Evolutionary conservation across 2,113 vertebrate genomes (phyloP), one percentile per base, ranked within the genome.

Genomic region (Vombatus ursinus): DNA sequence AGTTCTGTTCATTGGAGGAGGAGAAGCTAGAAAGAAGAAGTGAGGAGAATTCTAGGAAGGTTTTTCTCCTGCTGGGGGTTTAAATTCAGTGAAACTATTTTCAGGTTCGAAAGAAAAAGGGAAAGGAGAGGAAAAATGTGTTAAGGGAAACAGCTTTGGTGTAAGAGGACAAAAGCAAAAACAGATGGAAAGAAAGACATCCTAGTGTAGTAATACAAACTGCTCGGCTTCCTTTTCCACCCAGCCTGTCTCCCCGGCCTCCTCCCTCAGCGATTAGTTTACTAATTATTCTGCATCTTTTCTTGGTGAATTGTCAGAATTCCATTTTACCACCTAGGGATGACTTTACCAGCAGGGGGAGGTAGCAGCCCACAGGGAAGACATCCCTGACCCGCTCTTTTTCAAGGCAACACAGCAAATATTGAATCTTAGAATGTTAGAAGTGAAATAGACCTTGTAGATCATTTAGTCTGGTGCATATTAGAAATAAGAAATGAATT

Each of bases 1-100:
- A 24, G 49, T 61, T 97, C 96, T 96, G 96, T 96, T 95, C n/a
- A 90, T 22, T n/a, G 96, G 51, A 57, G 37, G 51, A 57, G 37
- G 47, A 91, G 93, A 95, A 37, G 61, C 61, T 48, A 84, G 92
- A 96, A 96, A 94, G 94, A 68, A 54, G 49, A 92, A 90, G 90
- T 57, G 52, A 97, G 93, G n/a, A 44, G 91, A 61, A 90, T 31
- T 51, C 77, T 44, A 16, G n/a, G 91, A 91, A 92, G 93, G 68
- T 61, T 93, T 95, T 94, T 94, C 90, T 92, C 48, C 91, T 49
- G 44, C n/a, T 28, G 49, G 92, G 92, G 48, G 52, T 91, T 94
- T 51, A 31, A 92, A 93, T 50, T 93, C 89, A 52, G 50, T 53
- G 28, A 92, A 93, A 91, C 52, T 89, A 96, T 48, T 68, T 48